Conservation (phyloP, 2,797 vertebrate species). For the Takifugu rubripes region DNA sequence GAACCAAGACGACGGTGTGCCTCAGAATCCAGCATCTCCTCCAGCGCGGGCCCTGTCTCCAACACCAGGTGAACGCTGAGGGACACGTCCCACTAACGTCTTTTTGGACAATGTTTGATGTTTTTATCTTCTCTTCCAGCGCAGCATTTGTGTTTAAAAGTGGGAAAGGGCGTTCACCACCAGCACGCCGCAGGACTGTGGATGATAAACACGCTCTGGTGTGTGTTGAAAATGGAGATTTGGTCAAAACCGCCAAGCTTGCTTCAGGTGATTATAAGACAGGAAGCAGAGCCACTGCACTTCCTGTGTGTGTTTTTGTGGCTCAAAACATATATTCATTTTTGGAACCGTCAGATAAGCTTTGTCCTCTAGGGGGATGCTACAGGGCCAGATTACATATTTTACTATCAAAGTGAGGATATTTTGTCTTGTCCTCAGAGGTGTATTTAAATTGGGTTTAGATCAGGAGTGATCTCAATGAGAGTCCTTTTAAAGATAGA, state of each 20-base stretch:
- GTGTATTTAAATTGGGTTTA: too few species aligned
- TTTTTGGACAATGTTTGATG: neutral
- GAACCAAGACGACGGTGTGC: constrained; percentile 93
- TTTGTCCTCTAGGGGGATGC: neutral
- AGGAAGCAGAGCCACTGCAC: too few species aligned
- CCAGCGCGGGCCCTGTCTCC: constrained; percentile 83
- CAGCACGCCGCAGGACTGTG: constrained; percentile 86
- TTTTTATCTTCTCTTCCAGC: constrained; percentile 23
- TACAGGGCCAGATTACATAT: neutral
- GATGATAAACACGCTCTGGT: constrained; percentile 86
- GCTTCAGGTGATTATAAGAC: constrained; percentile 78
- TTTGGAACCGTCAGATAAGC: too few species aligned
- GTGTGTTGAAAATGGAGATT: constrained; percentile 86
- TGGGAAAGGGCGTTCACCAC: constrained; percentile 84
- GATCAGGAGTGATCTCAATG: too few species aligned
- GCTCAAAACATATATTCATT: too few species aligned
- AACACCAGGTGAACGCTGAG: constrained; percentile 75
- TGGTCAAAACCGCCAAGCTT: constrained; percentile 57
- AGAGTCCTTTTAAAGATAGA: too few species aligned
- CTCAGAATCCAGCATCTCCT: constrained; percentile 96
- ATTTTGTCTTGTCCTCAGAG: too few species aligned
- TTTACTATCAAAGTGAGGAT: too few species aligned
- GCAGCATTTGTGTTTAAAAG: constrained; percentile 80
- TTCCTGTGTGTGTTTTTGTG: neutral
- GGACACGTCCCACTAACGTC: neutral